A percentile compares a stretch with the other conserved stretches of the same genome.
These are phyloP conservation scores for Montipora efflorescens DNA, from an alignment of 64 coral and sea anemone genomes.

Conservation along the genomic window DNA sequence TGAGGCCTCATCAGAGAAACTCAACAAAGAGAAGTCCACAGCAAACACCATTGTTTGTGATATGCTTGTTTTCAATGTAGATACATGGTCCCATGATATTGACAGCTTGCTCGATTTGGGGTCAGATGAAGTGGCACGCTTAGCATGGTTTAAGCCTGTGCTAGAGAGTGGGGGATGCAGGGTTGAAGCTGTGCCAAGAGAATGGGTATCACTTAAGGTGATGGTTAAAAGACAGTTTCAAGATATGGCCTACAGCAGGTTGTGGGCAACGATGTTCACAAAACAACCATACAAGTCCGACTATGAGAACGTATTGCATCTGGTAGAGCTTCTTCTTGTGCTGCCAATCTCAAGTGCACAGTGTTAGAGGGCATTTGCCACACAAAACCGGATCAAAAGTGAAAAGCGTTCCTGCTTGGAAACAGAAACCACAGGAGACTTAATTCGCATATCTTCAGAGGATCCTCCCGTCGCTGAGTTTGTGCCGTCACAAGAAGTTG, in stretches of 20 bases:
- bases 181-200: neutral
- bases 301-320: neutral
- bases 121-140: neutral
- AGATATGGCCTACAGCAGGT: neutral
- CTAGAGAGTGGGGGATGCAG: neutral
- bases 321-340: neutral
- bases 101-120: slow-evolving; percentile 10
- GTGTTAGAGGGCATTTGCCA: neutral
- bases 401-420: slow-evolving; percentile 9
- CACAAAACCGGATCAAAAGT: neutral
- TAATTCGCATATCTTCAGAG: neutral
- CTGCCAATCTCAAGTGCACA: neutral
- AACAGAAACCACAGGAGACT: neutral
- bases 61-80: neutral
- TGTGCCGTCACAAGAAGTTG: neutral
- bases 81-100: neutral
- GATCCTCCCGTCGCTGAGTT: neutral
- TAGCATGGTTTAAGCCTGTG: neutral
- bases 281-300: neutral
- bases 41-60: neutral
- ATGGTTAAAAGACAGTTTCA: neutral
- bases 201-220: neutral
- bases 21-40: neutral
- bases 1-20: neutral
- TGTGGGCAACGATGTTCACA: neutral